Conservation (phyloP, 2,113 vertebrate species). For the Phodopus roborovskii region DNA sequence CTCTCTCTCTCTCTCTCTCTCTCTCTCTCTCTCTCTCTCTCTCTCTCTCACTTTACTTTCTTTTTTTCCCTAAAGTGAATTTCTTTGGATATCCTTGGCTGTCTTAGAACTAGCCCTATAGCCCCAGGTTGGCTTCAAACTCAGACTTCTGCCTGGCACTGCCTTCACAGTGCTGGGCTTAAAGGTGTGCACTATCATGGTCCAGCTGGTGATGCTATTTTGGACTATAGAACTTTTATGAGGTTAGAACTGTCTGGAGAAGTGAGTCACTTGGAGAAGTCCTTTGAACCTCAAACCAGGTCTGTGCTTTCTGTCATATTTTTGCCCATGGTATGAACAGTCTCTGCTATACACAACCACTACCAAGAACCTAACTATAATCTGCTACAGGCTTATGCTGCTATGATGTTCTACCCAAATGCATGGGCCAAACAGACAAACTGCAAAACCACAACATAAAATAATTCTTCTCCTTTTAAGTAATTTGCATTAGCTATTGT, state of each 20-base stretch:
- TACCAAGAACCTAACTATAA: neutral
- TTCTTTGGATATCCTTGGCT: neutral
- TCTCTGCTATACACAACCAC: neutral
- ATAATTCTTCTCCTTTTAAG: neutral
- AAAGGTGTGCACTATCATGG: neutral
- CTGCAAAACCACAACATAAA: neutral
- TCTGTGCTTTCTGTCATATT: neutral
- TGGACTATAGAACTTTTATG: neutral
- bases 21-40: too few species aligned
- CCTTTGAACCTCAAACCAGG: too few species aligned
- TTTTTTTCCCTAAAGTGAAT: neutral
- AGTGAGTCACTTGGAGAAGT: neutral
- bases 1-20: too few species aligned
- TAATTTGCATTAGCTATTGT: neutral
- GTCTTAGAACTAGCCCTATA: neutral
- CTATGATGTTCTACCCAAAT: neutral
- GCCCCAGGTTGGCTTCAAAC: neutral
- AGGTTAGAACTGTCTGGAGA: neutral
- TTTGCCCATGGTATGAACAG: neutral
- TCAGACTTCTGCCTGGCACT: neutral
- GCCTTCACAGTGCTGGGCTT: neutral
- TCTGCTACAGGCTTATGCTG: neutral
- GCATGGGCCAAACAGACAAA: neutral
- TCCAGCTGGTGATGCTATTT: neutral
- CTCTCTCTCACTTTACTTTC: too few species aligned